These are phyloP conservation scores for Punctoribates punctum DNA, from an alignment of 2,888 invertebrate genomes.

Conservation along the genomic window DNA sequence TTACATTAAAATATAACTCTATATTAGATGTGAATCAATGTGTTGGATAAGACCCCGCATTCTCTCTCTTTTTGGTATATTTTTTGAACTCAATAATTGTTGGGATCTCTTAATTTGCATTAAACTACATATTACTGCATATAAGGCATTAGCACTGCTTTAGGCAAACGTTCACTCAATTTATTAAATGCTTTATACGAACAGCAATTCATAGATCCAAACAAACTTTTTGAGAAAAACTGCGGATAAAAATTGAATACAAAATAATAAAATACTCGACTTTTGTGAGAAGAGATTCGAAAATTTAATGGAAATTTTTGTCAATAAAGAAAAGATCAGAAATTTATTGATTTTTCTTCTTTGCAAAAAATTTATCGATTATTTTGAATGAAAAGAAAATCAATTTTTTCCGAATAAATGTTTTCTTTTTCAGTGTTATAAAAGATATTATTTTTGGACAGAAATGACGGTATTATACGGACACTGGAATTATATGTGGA, in stretches of 20 bases:
- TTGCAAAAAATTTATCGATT: not conserved
- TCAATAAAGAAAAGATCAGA: not conserved
- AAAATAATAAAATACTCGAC: not conserved
- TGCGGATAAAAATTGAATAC: not conserved
- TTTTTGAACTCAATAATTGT: slow-evolving; percentile 20
- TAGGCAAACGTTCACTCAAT: slow-evolving; percentile 14
- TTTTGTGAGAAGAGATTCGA: not conserved
- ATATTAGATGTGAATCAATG: slow-evolving; percentile 31
- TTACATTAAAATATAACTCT: slow-evolving; percentile 37
- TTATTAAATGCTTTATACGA: slow-evolving; percentile 29
- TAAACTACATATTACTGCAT: slow-evolving; percentile 34
- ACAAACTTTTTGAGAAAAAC: not conserved
- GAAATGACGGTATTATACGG: slow-evolving; percentile 8
- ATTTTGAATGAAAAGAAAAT: not conserved
- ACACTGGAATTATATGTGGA: slow-evolving; percentile 2
- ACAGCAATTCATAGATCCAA: not conserved
- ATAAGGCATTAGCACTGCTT: slow-evolving; percentile 31
- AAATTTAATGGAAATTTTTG: not conserved
- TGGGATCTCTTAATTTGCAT: slow-evolving; percentile 32
- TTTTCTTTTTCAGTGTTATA: not conserved
- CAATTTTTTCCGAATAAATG: slow-evolving; percentile 16
- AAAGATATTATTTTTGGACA: slow-evolving; percentile 11
- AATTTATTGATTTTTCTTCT: slow-evolving; percentile 1
- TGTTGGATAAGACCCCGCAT: slow-evolving; percentile 1
- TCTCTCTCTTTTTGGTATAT: not conserved